Evolutionary conservation across 2,113 vertebrate genomes (phyloP).

Genomic region (Centropristis striata): DNA sequence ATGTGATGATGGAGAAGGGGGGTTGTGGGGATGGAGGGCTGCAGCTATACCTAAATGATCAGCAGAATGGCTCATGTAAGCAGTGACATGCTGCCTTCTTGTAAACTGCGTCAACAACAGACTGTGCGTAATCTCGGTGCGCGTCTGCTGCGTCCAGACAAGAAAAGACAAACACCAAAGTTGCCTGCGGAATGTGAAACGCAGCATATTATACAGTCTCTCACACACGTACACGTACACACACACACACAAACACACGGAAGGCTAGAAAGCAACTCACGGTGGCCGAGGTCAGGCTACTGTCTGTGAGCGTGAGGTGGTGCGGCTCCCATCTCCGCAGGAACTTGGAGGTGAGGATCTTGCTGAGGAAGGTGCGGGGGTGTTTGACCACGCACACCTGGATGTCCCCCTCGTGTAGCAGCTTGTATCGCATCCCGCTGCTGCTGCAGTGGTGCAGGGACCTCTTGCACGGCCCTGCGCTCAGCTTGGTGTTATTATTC

Average conservation of each 20-base stretch:
- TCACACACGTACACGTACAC: neutral
- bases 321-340: slow-evolving; percentile 97
- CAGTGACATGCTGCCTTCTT: slow-evolving; percentile 21
- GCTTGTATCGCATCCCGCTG: slow-evolving; percentile 96
- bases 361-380: slow-evolving; percentile 98
- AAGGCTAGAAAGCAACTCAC: slow-evolving; percentile 84
- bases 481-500: slow-evolving; percentile 88
- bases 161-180: slow-evolving; percentile 62
- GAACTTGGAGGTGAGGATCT: slow-evolving; percentile 98
- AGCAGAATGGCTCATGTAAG: neutral
- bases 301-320: slow-evolving; percentile 94
- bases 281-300: slow-evolving; percentile 95
- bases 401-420: slow-evolving; percentile 98
- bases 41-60: neutral
- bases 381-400: slow-evolving; percentile 98
- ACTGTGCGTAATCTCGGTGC: slow-evolving; percentile 46
- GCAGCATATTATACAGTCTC: slow-evolving; percentile 2
- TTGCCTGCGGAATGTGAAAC: slow-evolving; percentile 54
- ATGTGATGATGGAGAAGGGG: neutral
- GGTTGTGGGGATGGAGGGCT: neutral
- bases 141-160: slow-evolving; percentile 54
- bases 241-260: slow-evolving; percentile 2
- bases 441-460: slow-evolving; percentile 89
- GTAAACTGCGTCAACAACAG: slow-evolving; percentile 67
- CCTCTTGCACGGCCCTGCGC: slow-evolving; percentile 92